Conservation (phyloP, 2,113 vertebrate species). For the Paraplagusia blochii region DNA sequence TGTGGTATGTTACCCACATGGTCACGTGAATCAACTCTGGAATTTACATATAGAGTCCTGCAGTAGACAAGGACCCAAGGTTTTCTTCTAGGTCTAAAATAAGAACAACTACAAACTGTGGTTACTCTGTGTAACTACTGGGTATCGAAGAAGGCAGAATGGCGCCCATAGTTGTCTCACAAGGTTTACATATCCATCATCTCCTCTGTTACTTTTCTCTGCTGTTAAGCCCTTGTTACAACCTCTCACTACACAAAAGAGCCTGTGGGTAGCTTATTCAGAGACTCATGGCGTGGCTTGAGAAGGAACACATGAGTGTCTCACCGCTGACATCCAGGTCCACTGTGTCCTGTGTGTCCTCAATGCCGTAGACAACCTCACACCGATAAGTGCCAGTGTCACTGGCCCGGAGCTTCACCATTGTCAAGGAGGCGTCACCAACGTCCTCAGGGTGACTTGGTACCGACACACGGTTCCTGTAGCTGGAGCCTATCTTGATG, state of each 20-base stretch:
- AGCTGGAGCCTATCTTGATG: slow-evolving; percentile 87
- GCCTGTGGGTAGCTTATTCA: slow-evolving; percentile 2
- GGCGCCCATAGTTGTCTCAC: slow-evolving; percentile 23
- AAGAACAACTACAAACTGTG: slow-evolving; percentile 38
- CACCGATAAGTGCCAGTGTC: slow-evolving; percentile 92
- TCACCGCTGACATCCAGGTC: slow-evolving; percentile 87
- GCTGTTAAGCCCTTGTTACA: slow-evolving; percentile 38
- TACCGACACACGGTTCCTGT: slow-evolving; percentile 88
- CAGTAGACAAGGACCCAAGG: slow-evolving; percentile 8
- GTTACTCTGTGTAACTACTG: slow-evolving; percentile 46
- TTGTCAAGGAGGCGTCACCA: slow-evolving; percentile 87
- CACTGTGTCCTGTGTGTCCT: slow-evolving; percentile 86
- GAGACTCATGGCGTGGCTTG: neutral
- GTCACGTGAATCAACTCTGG: slow-evolving; percentile 12
- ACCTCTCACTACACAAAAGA: slow-evolving; percentile 10
- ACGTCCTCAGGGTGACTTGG: slow-evolving; percentile 83
- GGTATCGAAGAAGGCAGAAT: slow-evolving; percentile 49
- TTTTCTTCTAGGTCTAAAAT: slow-evolving; percentile 38
- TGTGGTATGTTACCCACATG: slow-evolving; percentile 10
- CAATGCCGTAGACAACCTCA: slow-evolving; percentile 92
- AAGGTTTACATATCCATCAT: slow-evolving; percentile 46
- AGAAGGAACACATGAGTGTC: slow-evolving; percentile 41
- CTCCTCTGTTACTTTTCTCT: slow-evolving; percentile 43
- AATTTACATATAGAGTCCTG: slow-evolving; percentile 15
- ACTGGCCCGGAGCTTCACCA: slow-evolving; percentile 88